Conservation (phyloP, 2,113 vertebrate genomes). For the Actenoides lindsayi region DNA sequence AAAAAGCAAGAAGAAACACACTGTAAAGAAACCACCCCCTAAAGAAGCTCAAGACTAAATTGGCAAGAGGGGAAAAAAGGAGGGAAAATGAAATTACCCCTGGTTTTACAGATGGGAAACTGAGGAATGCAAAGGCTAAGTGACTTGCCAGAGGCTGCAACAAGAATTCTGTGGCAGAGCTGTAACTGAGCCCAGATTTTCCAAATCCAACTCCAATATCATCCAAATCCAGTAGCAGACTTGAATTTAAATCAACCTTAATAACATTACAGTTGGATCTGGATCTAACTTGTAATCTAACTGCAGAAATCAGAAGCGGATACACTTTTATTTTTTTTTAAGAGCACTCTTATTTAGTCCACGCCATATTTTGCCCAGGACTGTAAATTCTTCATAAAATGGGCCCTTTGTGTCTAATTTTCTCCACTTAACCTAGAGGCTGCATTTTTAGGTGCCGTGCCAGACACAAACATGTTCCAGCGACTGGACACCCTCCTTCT, state of each 20-base stretch:
- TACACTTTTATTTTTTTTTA: background rate
- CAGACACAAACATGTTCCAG: slow-evolving; percentile 3
- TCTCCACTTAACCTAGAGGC: slow-evolving; percentile 15
- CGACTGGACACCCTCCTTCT: background rate
- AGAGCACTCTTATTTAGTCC: background rate
- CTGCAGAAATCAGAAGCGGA: background rate
- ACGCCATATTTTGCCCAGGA: background rate
- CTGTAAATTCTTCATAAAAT: slow-evolving; percentile 11
- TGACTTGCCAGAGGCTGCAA: background rate
- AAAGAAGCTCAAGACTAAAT: background rate
- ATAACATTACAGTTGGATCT: background rate
- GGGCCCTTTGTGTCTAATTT: slow-evolving; percentile 32
- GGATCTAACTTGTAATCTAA: background rate
- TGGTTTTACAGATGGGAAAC: slow-evolving; percentile 3
- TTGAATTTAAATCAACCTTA: slow-evolving; percentile 3
- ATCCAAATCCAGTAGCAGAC: background rate
- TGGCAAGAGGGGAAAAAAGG: background rate
- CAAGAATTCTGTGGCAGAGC: background rate
- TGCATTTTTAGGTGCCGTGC: slow-evolving; percentile 5
- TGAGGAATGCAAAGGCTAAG: background rate
- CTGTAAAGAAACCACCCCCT: background rate
- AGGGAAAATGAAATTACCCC: background rate
- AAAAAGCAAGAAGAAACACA: background rate
- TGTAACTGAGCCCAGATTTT: background rate
- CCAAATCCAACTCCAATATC: background rate